Evolutionary conservation across 2,888 invertebrate genomes (phyloP).

Genomic region (Chrysolina oricalcia): DNA sequence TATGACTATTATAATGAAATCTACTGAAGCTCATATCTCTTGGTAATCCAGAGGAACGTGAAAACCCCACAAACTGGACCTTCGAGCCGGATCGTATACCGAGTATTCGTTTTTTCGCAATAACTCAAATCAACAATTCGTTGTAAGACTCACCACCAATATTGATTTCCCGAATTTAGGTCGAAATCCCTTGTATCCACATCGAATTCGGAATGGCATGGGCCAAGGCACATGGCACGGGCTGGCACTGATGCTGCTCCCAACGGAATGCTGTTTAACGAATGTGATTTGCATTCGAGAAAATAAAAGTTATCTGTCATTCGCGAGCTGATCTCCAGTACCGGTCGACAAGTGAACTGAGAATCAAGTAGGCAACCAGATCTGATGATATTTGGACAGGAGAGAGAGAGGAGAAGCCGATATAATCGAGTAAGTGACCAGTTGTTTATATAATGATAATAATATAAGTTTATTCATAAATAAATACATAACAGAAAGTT

Average conservation of each 20-base stretch:
- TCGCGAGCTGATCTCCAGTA: background rate
- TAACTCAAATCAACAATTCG: no score
- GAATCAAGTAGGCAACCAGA: background rate
- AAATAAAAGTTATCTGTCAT: background rate
- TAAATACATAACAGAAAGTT: no score
- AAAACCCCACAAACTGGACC: no score
- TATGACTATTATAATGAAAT: no score
- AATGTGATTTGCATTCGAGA: constrained; percentile 9
- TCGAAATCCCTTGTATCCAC: background rate
- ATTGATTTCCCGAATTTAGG: constrained; percentile 7
- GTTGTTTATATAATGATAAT: no score
- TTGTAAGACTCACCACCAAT: no score
- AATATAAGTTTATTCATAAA: no score
- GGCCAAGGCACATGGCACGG: constrained; percentile 11
- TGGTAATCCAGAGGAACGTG: no score
- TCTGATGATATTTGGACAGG: constrained; percentile 74
- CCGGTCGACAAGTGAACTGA: background rate
- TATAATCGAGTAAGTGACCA: constrained; percentile 76
- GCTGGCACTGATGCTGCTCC: background rate
- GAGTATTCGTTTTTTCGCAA: no score
- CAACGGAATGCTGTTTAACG: background rate
- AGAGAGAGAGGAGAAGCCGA: constrained; percentile 75
- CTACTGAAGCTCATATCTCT: no score
- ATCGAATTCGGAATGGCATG: constrained; percentile 4
- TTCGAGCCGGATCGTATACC: no score